Percentiles rank a stretch among this genome's conserved stretches.
These are phyloP conservation scores for Drosophila siamana DNA, from an alignment of 2,888 invertebrate genomes.

Conservation along the genomic window DNA sequence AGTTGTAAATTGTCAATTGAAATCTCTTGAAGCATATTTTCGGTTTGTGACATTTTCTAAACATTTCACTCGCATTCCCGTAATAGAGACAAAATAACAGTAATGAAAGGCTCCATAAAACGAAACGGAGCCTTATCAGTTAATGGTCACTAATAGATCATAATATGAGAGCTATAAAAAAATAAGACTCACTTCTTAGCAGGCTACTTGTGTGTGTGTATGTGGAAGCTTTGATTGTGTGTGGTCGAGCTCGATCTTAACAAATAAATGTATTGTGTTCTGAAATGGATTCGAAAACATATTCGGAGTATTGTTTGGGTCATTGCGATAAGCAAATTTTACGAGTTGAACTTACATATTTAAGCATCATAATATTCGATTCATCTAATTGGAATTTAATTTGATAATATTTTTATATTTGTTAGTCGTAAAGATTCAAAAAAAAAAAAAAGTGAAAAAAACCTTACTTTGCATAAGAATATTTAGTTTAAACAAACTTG, in stretches of 20 bases:
- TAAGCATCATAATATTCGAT: slow-evolving; percentile 46
- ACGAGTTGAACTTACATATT: slow-evolving; percentile 47
- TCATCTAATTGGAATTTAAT: slow-evolving; percentile 71
- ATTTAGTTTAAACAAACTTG: slow-evolving; percentile 36
- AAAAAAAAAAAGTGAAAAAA: slow-evolving; percentile 5
- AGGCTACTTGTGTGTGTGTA: slow-evolving; percentile 41
- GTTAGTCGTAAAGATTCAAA: slow-evolving; percentile 45
- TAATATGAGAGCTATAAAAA: slow-evolving; percentile 66
- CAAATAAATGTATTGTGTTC: slow-evolving; percentile 42
- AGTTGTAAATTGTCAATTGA: too few species aligned
- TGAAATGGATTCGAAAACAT: slow-evolving; percentile 43
- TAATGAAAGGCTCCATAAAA: slow-evolving; percentile 13
- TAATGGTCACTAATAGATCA: slow-evolving; percentile 74
- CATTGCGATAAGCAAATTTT: slow-evolving; percentile 62
- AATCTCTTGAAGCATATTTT: too few species aligned
- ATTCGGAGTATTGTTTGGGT: slow-evolving; percentile 34
- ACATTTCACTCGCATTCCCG: background rate
- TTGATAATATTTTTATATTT: slow-evolving; percentile 68
- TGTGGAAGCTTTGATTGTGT: slow-evolving; percentile 37
- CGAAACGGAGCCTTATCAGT: slow-evolving; percentile 52
- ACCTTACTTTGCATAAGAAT: slow-evolving; percentile 34
- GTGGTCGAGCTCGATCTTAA: slow-evolving; percentile 43
- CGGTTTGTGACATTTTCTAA: background rate
- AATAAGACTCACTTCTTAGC: slow-evolving; percentile 14
- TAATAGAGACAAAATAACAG: slow-evolving; percentile 4